Conservation (phyloP, 2,113 vertebrate species). For the Colinus virginianus region DNA sequence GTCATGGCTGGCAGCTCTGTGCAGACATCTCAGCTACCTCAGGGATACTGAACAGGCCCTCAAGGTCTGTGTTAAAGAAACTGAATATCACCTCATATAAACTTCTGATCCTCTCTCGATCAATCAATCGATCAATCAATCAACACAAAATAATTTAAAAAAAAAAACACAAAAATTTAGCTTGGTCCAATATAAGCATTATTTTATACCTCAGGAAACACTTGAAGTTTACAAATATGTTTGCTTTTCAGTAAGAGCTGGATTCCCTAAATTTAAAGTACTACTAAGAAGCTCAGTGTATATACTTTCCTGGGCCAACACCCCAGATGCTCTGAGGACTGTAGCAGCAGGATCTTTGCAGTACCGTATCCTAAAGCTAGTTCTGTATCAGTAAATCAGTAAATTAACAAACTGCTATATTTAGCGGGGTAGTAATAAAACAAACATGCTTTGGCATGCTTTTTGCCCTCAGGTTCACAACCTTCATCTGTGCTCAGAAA, state of each 20-base stretch:
- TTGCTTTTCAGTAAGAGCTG: neutral
- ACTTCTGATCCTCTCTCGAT: neutral
- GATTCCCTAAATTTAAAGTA: neutral
- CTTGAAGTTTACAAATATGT: neutral
- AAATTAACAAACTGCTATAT: neutral
- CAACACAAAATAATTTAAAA: neutral
- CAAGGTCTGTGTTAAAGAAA: slow-evolving; percentile 13
- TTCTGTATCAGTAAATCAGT: neutral
- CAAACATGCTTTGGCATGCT: neutral
- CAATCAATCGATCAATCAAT: neutral
- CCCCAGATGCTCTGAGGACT: neutral
- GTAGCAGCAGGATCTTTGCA: neutral
- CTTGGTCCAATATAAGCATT: neutral
- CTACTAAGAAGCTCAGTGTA: neutral
- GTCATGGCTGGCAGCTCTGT: slow-evolving; percentile 32
- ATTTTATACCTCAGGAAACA: neutral
- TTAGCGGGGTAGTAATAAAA: neutral
- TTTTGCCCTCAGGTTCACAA: neutral
- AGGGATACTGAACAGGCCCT: neutral
- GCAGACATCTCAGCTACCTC: neutral
- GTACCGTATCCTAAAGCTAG: neutral
- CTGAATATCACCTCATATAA: neutral
- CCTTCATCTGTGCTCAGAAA: neutral
- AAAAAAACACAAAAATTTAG: neutral
- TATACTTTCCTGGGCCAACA: neutral